Evolutionary conservation across 2,113 vertebrate genomes (phyloP).

Genomic region (Ciconia stormi): DNA sequence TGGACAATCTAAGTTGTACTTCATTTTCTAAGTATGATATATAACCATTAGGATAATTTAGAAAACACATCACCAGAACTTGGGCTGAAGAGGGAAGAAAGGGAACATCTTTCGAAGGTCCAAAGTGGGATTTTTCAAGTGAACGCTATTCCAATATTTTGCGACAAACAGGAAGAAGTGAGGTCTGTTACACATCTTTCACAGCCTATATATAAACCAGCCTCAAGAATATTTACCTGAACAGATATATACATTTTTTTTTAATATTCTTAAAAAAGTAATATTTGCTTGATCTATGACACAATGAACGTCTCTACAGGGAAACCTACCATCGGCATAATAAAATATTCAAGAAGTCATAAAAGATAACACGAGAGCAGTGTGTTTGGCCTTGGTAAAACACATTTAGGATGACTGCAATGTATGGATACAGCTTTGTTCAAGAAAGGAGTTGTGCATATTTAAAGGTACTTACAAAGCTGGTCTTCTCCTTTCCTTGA

Average conservation of each 20-base stretch:
- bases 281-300: slow-evolving; percentile 61
- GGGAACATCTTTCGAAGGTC: slow-evolving; percentile 59
- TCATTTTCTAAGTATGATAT: slow-evolving; percentile 57
- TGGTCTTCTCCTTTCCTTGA: slow-evolving; percentile 53
- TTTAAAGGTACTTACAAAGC: slow-evolving; percentile 45
- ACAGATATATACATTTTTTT: slow-evolving; percentile 27
- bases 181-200: slow-evolving; percentile 40
- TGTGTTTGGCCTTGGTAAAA: slow-evolving; percentile 48
- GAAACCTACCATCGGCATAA: slow-evolving; percentile 29
- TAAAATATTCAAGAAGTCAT: slow-evolving; percentile 56
- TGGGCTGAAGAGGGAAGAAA: slow-evolving; percentile 35
- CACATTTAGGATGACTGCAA: slow-evolving; percentile 26
- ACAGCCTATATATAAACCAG: slow-evolving; percentile 38
- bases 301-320: slow-evolving; percentile 58
- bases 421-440: slow-evolving; percentile 17
- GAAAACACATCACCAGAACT: slow-evolving; percentile 61
- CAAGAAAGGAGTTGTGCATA: slow-evolving; percentile 53
- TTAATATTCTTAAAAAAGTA: slow-evolving; percentile 61
- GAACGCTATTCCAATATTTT: slow-evolving; percentile 41
- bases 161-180: slow-evolving; percentile 31
- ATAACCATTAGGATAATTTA: slow-evolving; percentile 63
- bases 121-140: slow-evolving; percentile 45
- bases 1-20: slow-evolving; percentile 62
- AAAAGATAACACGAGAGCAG: slow-evolving; percentile 51
- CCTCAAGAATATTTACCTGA: slow-evolving; percentile 51